Evolutionary conservation across 2,113 vertebrate species (phyloP).

Genomic region (Passer domesticus): DNA sequence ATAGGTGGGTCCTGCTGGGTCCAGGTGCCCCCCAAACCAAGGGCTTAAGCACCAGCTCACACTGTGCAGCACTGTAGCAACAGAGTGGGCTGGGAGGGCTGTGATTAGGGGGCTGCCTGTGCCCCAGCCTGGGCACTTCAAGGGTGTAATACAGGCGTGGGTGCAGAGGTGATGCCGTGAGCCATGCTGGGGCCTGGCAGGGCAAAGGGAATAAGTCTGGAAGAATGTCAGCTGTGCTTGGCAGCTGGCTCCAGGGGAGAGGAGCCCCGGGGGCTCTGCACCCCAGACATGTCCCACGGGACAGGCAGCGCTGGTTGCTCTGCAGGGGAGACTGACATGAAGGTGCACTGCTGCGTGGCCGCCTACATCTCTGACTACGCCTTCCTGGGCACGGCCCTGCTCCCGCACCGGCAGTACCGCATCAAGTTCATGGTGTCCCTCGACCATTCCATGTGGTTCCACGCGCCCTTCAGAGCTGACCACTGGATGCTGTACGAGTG

Average conservation of each 20-base stretch:
- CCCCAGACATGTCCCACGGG: accelerated
- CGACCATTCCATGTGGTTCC: conserved; percentile 98
- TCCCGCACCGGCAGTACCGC: conserved; percentile 75
- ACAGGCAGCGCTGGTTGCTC: not conserved
- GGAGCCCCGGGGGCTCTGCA: not conserved
- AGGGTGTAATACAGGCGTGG: not conserved
- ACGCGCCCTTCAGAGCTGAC: conserved; percentile 87
- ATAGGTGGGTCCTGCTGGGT: conserved; percentile 80
- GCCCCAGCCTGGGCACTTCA: not conserved
- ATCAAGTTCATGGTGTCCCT: conserved; percentile 83
- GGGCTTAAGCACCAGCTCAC: accelerated
- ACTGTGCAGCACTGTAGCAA: not conserved
- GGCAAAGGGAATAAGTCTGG: not conserved
- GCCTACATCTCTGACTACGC: conserved; percentile 92
- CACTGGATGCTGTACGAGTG: conserved; percentile 97
- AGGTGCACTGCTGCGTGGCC: conserved; percentile 93
- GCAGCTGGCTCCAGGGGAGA: not conserved
- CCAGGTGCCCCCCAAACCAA: accelerated
- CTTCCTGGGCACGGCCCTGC: conserved; percentile 83
- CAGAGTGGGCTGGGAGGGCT: not conserved
- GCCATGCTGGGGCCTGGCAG: accelerated
- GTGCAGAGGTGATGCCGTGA: accelerated
- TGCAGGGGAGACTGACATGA: conserved; percentile 86
- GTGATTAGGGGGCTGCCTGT: accelerated
- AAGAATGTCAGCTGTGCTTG: not conserved